Base-by-base conservation (phyloP, 2,888 invertebrate genomes). In the Drosophila algonquin region DNA sequence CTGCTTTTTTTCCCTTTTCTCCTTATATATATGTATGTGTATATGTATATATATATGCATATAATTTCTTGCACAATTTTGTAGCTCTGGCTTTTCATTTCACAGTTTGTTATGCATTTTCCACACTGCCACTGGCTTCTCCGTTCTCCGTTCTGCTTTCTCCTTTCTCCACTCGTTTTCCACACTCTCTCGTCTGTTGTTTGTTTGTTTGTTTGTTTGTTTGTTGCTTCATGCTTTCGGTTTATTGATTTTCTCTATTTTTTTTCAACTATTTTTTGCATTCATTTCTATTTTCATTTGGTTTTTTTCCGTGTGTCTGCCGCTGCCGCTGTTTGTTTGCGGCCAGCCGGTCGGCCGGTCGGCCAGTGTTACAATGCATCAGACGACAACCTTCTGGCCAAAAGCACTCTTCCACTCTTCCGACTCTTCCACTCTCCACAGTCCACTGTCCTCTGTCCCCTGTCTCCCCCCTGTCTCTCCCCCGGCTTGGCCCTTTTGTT, bases 361-460 rank as follows among this genome's bases (percentile, higher is more conserved):
- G 89, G 83, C 89, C 88, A 83, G 84, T 88, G 83, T 83, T 88
- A 83, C 83, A 86, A 88, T 88, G 89, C 84, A 80, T 83, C 73
- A 88, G 79, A 83, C 88, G 87, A 75, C 71, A 70, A 56, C 47
- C 74, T 74, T 58, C 16, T 57, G 65, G 74, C 65, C 74, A 71
- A 73, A 64, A 71, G 57, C 64, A 71, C 64, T 63, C 71, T 30
- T 30, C 24, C 64, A 56, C 56, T 48, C 46, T 40, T 54, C 46
- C 64, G 53, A 44, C n/a, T 55, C 35, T 61, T 18, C 58, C 51
- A 24, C 48, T 46, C 24, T 50, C 62, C 50, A 12, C 46, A 10
- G 8, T 50, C n/a, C 12, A n/a, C 16, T 16, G 18, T 9, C 47
- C 16, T 3, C 4, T 4, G 1, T 35, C 56, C 82, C 70, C 54